Conservation (phyloP, 2,888 invertebrate species). For the Halictus ligatus region DNA sequence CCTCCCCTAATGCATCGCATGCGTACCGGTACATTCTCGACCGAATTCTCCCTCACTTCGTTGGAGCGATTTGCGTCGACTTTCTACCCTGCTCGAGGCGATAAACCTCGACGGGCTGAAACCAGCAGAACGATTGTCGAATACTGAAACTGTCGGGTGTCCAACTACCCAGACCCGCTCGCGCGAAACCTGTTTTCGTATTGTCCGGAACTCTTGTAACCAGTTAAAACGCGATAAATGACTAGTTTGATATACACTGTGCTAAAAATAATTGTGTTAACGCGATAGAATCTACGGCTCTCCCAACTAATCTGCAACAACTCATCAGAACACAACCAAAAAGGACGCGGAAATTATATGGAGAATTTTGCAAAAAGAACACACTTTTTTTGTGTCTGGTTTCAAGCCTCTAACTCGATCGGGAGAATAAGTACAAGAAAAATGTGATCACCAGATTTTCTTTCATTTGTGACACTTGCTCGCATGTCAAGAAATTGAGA, state of each 20-base stretch:
- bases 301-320: background rate
- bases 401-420: background rate
- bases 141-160: conserved; percentile 57
- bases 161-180: conserved; percentile 51
- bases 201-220: conserved; percentile 52
- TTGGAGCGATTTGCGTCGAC: background rate
- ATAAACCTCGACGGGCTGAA: conserved; percentile 35
- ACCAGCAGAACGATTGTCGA: conserved; percentile 57
- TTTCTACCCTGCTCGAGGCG: background rate
- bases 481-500: too few relatives aligned
- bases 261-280: background rate
- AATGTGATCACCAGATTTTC: background rate
- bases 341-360: background rate
- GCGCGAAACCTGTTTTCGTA: conserved; percentile 64
- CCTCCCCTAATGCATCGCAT: conserved; percentile 12
- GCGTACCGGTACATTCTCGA: conserved; percentile 4
- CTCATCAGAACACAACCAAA: background rate
- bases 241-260: background rate
- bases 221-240: conserved; percentile 14
- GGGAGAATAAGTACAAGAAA: background rate
- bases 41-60: background rate
- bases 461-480: background rate
- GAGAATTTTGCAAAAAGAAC: background rate
- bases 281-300: background rate
- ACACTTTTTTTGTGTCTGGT: background rate